phyloP scores from a whole-genome alignment of 1,140 invertebrate species.

The Latrodectus geometricus region DNA sequence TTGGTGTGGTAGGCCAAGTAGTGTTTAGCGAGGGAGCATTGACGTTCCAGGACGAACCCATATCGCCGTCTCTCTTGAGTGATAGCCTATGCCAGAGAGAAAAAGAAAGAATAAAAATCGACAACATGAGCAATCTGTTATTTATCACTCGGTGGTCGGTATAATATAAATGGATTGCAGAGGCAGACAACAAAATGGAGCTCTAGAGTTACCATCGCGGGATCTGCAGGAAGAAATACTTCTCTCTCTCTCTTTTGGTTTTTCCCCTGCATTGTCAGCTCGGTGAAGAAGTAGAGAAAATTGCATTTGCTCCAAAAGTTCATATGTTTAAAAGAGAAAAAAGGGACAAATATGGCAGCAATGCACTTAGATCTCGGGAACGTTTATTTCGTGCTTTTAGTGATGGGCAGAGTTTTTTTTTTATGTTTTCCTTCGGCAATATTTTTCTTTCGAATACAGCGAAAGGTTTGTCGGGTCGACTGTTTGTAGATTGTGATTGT shows the following conservation, averaged over 20 bases:
- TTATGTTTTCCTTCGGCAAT: not conserved
- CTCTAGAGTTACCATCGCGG: not conserved
- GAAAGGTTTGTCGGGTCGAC: not conserved
- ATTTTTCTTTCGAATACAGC: not conserved
- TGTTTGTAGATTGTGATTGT: not conserved
- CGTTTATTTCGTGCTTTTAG: conserved; percentile 24
- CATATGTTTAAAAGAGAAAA: conserved; percentile 31
- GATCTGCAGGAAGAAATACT: not conserved
- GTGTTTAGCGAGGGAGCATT: conserved; percentile 90
- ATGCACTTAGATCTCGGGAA: conserved; percentile 21
- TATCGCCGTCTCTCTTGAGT: conserved; percentile 92
- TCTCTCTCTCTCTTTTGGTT: conserved; percentile 12
- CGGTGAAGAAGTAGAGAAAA: conserved; percentile 8
- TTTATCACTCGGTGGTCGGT: conserved; percentile 38
- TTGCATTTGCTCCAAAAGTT: conserved; percentile 33
- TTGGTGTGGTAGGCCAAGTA: conserved; percentile 84
- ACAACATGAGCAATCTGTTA: conserved; percentile 53
- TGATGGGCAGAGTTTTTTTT: not conserved
- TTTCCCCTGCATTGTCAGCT: not conserved
- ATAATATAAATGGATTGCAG: conserved; percentile 59
- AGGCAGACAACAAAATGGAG: conserved; percentile 35
- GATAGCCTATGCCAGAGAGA: conserved; percentile 78
- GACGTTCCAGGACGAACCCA: conserved; percentile 91
- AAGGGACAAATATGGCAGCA: conserved; percentile 42
- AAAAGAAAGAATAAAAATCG: conserved; percentile 36